Evolutionary conservation across 1,140 invertebrate species (phyloP).

Genomic region (Zaprionus gabonicus): DNA sequence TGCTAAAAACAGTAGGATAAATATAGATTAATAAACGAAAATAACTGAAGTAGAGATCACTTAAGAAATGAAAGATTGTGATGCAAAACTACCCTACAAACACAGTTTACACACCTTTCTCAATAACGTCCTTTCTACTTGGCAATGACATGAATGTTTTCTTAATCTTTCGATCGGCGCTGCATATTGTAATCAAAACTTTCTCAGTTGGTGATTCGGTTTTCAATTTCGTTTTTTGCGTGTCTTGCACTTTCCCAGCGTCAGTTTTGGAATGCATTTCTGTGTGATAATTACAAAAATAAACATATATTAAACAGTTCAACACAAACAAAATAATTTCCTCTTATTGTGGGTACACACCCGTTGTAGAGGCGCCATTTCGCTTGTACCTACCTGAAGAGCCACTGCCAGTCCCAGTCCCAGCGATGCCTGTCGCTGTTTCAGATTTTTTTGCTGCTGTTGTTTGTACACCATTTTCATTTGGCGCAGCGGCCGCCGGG

Average conservation of each 20-base stretch:
- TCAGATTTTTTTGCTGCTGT: constrained; percentile 73
- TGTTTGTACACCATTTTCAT: constrained; percentile 80
- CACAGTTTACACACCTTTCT: constrained; percentile 57
- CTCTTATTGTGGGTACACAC: neutral
- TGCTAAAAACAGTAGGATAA: constrained; percentile 27
- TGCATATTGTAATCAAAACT: constrained; percentile 77
- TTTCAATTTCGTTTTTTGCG: constrained; percentile 47
- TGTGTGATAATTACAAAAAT: constrained; percentile 23
- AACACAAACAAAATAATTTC: constrained; percentile 12
- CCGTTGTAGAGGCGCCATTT: neutral
- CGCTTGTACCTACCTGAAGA: constrained; percentile 44
- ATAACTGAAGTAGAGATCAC: neutral
- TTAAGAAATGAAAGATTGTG: neutral
- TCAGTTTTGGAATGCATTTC: constrained; percentile 55
- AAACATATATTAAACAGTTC: constrained; percentile 23
- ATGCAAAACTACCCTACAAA: neutral
- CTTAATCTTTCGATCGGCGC: constrained; percentile 70
- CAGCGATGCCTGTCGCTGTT: constrained; percentile 27
- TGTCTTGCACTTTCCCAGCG: constrained; percentile 39
- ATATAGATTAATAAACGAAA: neutral
- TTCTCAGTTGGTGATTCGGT: constrained; percentile 56
- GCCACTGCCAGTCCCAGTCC: constrained; percentile 12
- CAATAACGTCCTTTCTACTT: constrained; percentile 70
- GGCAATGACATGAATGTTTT: constrained; percentile 75
- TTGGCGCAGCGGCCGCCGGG: constrained; percentile 57